These are phyloP conservation scores for Heliconius charithonia DNA, from an alignment of 2,888 invertebrate species.

Conservation along the genomic window DNA sequence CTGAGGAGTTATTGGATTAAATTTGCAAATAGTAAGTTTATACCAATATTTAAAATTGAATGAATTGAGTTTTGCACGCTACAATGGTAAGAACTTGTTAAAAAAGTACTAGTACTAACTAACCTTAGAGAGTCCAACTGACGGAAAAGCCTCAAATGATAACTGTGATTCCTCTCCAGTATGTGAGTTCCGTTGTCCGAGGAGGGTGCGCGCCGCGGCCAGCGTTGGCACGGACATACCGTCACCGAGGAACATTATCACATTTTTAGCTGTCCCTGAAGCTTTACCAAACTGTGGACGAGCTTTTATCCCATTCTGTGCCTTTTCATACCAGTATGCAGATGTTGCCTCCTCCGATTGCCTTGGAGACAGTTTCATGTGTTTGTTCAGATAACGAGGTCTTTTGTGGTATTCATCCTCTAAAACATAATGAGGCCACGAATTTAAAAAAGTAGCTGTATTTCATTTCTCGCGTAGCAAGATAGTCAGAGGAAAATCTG, in stretches of 20 bases:
- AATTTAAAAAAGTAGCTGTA: neutral
- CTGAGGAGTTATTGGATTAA: neutral
- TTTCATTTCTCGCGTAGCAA: neutral
- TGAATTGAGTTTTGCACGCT: too few species aligned
- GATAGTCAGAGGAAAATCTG: neutral
- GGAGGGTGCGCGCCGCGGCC: slow-evolving; percentile 85
- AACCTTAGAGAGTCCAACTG: slow-evolving; percentile 86
- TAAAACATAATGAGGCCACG: neutral
- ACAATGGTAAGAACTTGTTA: too few species aligned
- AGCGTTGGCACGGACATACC: slow-evolving; percentile 89
- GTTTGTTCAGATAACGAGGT: slow-evolving; percentile 1
- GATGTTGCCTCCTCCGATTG: slow-evolving; percentile 50
- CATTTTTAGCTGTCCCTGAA: slow-evolving; percentile 71
- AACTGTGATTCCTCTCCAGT: slow-evolving; percentile 85
- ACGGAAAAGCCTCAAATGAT: slow-evolving; percentile 85
- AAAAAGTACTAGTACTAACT: neutral
- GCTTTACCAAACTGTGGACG: slow-evolving; percentile 59
- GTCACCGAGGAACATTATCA: slow-evolving; percentile 89
- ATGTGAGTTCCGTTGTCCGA: slow-evolving; percentile 82
- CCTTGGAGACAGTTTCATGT: neutral
- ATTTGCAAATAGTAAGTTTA: neutral
- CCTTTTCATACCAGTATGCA: slow-evolving; percentile 77
- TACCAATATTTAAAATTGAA: too few species aligned
- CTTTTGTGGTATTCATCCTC: slow-evolving; percentile 22
- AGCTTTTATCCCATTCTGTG: slow-evolving; percentile 66